Conservation (phyloP, 2,888 invertebrate species). For the Nycteola revayana region DNA sequence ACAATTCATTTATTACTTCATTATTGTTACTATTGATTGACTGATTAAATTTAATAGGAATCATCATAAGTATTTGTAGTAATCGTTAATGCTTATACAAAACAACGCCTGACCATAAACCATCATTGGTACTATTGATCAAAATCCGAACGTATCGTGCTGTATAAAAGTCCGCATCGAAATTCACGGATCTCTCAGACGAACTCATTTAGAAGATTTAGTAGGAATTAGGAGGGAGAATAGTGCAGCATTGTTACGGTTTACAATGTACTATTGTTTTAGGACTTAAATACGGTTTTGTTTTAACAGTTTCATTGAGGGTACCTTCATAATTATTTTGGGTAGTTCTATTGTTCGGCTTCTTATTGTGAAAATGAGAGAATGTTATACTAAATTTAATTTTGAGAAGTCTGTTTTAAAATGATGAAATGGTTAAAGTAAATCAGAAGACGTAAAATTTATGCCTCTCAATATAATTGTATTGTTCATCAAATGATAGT, state of each 20-base stretch:
- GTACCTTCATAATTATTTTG: conserved; percentile 25
- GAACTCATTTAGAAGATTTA: conserved; percentile 63
- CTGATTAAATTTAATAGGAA: too few species aligned
- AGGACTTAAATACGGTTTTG: conserved; percentile 55
- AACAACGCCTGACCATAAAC: too few species aligned
- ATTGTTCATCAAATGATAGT: too few species aligned
- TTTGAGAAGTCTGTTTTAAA: background rate
- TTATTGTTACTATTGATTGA: too few species aligned
- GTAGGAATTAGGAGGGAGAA: conserved; percentile 62
- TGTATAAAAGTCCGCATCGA: conserved; percentile 29
- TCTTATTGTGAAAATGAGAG: conserved; percentile 19
- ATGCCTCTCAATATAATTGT: too few species aligned
- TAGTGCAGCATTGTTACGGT: conserved; percentile 61
- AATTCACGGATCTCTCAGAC: conserved; percentile 64
- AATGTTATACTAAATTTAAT: conserved; percentile 10
- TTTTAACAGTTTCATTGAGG: conserved; percentile 39
- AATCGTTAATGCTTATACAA: too few species aligned
- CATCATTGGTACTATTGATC: too few species aligned
- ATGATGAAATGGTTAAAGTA: too few species aligned
- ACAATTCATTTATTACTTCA: too few species aligned
- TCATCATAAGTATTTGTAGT: too few species aligned
- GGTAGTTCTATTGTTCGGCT: conserved; percentile 24
- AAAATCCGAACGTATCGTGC: background rate
- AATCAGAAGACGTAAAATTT: too few species aligned
- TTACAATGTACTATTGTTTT: conserved; percentile 71